Conservation (phyloP, 2,888 invertebrate genomes). For the Lepidocyrtinus sp. region DNA sequence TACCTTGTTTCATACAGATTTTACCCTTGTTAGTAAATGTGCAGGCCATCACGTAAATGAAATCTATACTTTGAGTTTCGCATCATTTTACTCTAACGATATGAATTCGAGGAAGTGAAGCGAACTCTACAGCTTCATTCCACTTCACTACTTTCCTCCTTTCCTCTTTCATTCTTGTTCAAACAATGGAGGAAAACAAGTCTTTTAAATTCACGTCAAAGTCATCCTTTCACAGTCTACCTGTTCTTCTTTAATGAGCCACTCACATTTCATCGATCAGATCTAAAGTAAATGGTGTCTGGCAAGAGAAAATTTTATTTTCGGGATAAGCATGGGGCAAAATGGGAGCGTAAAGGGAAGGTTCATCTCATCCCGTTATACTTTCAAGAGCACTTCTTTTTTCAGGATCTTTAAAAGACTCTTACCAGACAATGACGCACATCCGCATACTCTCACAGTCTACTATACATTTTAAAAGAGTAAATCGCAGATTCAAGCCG, state of each 20-base stretch:
- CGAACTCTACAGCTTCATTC: background rate
- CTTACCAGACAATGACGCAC: background rate
- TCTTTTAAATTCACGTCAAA: background rate
- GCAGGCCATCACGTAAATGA: too few species aligned
- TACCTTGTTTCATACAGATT: too few species aligned
- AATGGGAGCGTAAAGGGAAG: background rate
- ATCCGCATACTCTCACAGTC: background rate
- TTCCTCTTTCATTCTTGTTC: background rate
- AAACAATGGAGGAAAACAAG: background rate
- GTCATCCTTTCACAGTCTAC: background rate
- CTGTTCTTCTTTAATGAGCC: background rate
- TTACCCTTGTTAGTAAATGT: too few species aligned
- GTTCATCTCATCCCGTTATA: background rate
- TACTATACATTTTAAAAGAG: background rate
- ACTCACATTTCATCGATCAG: background rate
- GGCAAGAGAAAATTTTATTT: background rate
- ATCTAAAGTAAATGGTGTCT: too few species aligned
- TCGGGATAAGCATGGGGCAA: background rate
- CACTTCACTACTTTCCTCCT: background rate
- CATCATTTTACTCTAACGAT: background rate
- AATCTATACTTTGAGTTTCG: too few species aligned
- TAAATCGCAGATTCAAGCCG: background rate
- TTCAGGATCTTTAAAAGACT: background rate
- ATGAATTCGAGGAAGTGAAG: background rate
- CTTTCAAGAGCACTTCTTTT: background rate